These are phyloP conservation scores for Aurelia aurita complex sp. Pacific DNA, from an alignment of 30 jellyfish, hydroid and myxozoan genomes.

Conservation along the genomic window DNA sequence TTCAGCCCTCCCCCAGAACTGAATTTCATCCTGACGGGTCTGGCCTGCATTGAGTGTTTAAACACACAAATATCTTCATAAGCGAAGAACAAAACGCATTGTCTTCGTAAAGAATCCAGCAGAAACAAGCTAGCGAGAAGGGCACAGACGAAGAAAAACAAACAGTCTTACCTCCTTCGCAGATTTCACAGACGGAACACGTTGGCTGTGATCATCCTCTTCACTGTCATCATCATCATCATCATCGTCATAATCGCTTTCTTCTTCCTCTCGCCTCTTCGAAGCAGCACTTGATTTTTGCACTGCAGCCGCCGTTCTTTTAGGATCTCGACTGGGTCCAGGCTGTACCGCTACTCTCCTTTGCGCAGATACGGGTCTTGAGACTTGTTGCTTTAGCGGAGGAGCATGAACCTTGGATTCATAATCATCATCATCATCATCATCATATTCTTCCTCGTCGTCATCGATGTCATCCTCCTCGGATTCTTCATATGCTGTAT, in stretches of 20 bases:
- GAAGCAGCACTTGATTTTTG: constrained; percentile 29
- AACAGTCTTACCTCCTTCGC: no score
- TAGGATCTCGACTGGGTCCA: constrained; percentile 55
- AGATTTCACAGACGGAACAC: neutral
- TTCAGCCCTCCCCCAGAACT: no score
- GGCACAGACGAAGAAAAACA: no score
- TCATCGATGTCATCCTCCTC: constrained; percentile 55
- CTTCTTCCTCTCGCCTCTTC: constrained; percentile 13
- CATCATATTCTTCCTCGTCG: constrained; percentile 59
- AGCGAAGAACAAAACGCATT: no score
- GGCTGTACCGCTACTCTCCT: constrained; percentile 60
- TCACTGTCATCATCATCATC: constrained; percentile 23
- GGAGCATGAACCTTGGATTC: constrained; percentile 48
- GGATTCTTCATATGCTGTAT: constrained; percentile 48
- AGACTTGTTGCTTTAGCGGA: constrained; percentile 7
- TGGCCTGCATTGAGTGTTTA: no score
- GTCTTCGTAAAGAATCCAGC: no score
- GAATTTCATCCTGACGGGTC: no score
- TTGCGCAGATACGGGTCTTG: constrained; percentile 33
- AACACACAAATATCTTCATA: no score
- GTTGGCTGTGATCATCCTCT: constrained; percentile 8
- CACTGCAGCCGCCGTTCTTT: constrained; percentile 28
- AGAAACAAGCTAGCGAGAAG: no score
- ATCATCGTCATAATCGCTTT: constrained; percentile 35
- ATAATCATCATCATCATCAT: constrained; percentile 58